Evolutionary conservation across 1,140 invertebrate species (phyloP), one percentile per base, ranked within the genome.

Genomic region (Drosophila mauritiana): DNA sequence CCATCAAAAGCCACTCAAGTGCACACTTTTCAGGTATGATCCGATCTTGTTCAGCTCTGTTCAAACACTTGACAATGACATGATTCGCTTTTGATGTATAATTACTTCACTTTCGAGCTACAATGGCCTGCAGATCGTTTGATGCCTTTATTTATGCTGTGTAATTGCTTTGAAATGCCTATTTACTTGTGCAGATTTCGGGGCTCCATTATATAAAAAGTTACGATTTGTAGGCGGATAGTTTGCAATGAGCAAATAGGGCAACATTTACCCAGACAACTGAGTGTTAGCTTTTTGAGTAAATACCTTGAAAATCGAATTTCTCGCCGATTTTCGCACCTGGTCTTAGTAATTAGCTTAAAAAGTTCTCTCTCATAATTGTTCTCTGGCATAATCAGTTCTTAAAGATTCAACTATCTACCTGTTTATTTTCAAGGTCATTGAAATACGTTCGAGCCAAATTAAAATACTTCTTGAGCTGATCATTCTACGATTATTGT

Each of bases 1-100:
- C 17, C 73, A 75, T 75, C 61, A 67, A 76, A 67, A 75, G 62
- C 25, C 63, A 75, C 73, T 75, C 73, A 56, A 75, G 51, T 70
- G 67, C 67, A 70, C 67, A 70, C 67, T 70, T 40, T 17, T 39
- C 17, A 36, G 52, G 37, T 36, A 40, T 56, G 64, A 70, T 70
- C 67, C 67, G 64, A 70, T 70, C 64, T 70, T 57, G 65, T 70
- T 70, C 42, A 34, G 37, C 11, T 15, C 65, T 42, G 36, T 27
- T 40, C 51, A 69, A 57, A 57, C 65, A 70, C 67, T 70, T 48
- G 67, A 46, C 64, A 69, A 54, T 69, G 51, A 69, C 64, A 70
- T 70, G 67, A 69, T 56, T 56, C 36, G 45, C 27, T 17, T 43
- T 31, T 40, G 42, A 72, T 72, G 27, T 37, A 22, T 48, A 56